These are phyloP conservation scores for Hydraecia micacea DNA, from an alignment of 2,888 invertebrate genomes.

Conservation along the genomic window DNA sequence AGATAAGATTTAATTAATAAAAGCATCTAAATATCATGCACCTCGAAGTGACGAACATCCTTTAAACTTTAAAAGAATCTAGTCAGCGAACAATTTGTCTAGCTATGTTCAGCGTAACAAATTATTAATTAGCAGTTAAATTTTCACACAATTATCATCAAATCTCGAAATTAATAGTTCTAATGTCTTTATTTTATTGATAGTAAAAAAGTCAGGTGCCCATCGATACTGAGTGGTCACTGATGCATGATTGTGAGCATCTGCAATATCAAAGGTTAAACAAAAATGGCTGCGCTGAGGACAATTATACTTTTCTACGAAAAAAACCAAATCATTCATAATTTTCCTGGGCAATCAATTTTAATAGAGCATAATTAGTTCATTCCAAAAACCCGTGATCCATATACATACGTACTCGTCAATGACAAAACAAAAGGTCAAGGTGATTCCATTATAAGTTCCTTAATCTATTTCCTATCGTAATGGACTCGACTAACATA, in stretches of 20 bases:
- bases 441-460: conserved; percentile 52
- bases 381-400: not conserved
- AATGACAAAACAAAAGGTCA: conserved; percentile 52
- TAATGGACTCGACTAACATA: conserved; percentile 46
- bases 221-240: not conserved
- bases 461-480: conserved; percentile 67
- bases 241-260: not conserved
- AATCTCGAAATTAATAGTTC: not conserved
- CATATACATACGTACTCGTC: conserved; percentile 16
- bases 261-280: not conserved
- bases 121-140: not conserved
- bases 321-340: not conserved
- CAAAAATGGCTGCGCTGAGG: not conserved
- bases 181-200: not conserved
- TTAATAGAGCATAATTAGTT: too few relatives aligned
- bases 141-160: not conserved
- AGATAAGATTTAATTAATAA: not conserved
- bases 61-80: not conserved
- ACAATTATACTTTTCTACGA: not conserved
- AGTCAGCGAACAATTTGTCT: not conserved
- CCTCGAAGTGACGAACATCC: not conserved
- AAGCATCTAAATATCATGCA: not conserved
- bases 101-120: not conserved
- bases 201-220: not conserved
- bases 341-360: not conserved